Base-by-base conservation (phyloP, 23 tunicate genomes). In the Trididemnum miniatum region DNA sequence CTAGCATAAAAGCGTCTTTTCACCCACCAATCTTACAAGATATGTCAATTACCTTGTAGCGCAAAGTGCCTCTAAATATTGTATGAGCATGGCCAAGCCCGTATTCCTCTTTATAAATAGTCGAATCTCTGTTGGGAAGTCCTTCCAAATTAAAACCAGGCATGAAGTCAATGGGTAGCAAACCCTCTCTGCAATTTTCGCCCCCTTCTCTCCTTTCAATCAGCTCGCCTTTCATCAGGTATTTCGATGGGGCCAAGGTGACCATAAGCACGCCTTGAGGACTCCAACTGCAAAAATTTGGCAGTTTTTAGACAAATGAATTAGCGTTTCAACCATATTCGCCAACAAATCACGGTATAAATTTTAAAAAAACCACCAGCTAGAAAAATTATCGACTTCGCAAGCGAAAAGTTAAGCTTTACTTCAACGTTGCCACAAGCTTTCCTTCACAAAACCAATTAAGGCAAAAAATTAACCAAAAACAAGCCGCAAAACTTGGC, bases 61-160 rank as follows among this genome's bases (percentile, higher is more conserved):
- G 83, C 24, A 96, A 82, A 37, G 99, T 96, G 39, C 99, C 99
- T 27, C 99, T 39, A 0, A 96, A 28, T 7, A 96, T 34, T 36
- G 97, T 96, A 34, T 96, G 82, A 24, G 83, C 88, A 0, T 77
- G 29, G 25, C 80, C 80, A 24, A 96, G 62, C 5, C 86, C 92
- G 75, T 96, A 96, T 57, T 84, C 85, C n/a, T 86, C 75, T 38
- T 79, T 89, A 59, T 96, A 96, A 74, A 57, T 76, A n/a, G 79
- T 66, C 22, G 99, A 96, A 65, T 96, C 97, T 2, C 99, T 71
- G 77, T 96, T 96, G n/a, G 99, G 96, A 29, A 96, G 80, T 20
- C 99, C 99, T 83, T 96, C 99, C 79, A 96, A 12, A 76, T 88
- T 86, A 67, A 90, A 91, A 27, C 87, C 99, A 23, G 97, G 97